A percentile compares a stretch with the other conserved stretches of the same genome.
Evolutionary conservation across 2,113 vertebrate species (phyloP).

Genomic region (Lophochroa leadbeateri): DNA sequence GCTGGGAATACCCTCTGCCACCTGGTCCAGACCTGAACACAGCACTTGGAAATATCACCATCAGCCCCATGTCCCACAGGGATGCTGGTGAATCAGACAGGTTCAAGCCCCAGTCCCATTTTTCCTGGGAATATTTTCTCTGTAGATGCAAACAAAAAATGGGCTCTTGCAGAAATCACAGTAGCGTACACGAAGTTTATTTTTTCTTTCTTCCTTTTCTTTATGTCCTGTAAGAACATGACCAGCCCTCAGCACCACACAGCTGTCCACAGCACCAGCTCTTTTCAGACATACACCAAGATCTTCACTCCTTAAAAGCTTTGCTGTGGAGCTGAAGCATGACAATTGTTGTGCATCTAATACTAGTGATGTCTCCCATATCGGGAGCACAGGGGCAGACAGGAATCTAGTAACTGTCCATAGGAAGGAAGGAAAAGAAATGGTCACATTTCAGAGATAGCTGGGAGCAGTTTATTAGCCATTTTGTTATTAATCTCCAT

Average conservation of each 20-base stretch:
- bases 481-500: slow-evolving; percentile 37
- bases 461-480: slow-evolving; percentile 35
- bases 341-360: background rate
- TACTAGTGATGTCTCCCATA: background rate
- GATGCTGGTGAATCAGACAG: background rate
- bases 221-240: background rate
- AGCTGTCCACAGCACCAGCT: background rate
- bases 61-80: background rate
- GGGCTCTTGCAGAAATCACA: background rate
- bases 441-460: background rate
- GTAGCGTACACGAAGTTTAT: background rate
- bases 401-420: background rate
- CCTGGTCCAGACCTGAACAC: background rate
- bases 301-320: background rate
- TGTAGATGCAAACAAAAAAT: background rate
- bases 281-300: background rate
- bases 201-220: background rate
- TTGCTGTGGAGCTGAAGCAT: background rate
- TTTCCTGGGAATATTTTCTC: background rate
- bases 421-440: slow-evolving; percentile 9
- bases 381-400: background rate
- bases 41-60: background rate
- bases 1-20: background rate
- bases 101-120: background rate
- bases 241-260: background rate